Evolutionary conservation across 2,888 invertebrate species (phyloP).

Genomic region (Heteromyza rotundicornis): DNA sequence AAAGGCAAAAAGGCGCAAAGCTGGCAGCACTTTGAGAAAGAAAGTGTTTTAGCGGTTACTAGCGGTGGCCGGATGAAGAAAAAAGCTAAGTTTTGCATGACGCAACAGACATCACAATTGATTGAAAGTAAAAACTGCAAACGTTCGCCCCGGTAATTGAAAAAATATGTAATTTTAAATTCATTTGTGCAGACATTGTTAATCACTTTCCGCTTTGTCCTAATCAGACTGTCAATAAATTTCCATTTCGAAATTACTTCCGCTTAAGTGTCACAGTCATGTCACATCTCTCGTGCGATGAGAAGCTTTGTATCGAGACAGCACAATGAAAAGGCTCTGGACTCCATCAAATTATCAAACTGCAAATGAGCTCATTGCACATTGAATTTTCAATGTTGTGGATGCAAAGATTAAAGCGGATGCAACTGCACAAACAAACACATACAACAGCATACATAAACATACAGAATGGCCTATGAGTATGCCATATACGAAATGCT

Average conservation of each 20-base stretch:
- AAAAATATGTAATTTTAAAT: too few species aligned
- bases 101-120: too few species aligned
- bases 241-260: background rate
- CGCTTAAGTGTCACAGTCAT: background rate
- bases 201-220: background rate
- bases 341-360: constrained; percentile 2
- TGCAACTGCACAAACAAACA: background rate
- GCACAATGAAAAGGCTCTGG: too few species aligned
- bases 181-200: background rate
- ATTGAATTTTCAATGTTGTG: background rate
- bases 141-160: too few species aligned
- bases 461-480: background rate
- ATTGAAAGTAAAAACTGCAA: too few species aligned
- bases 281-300: background rate
- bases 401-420: background rate
- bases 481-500: background rate
- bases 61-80: too few species aligned
- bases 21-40: background rate
- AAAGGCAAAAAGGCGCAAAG: too few species aligned
- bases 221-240: constrained; percentile 2
- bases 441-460: background rate
- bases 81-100: too few species aligned
- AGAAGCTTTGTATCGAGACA: background rate
- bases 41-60: background rate
- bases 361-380: background rate